These are phyloP conservation scores for Kryptolebias marmoratus DNA, from an alignment of 2,113 vertebrate genomes.

Conservation along the genomic window DNA sequence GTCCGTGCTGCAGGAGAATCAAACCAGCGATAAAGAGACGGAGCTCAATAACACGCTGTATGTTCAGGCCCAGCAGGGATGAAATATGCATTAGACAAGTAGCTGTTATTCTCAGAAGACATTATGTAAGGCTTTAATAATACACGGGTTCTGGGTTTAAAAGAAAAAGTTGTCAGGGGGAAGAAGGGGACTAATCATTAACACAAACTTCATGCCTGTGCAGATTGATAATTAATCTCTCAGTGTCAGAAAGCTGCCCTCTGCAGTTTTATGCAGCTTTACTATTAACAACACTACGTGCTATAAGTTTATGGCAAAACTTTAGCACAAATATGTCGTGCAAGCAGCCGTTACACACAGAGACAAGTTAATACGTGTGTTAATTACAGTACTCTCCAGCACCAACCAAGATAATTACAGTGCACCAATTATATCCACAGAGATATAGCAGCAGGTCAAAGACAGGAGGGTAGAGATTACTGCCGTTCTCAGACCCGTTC, in stretches of 20 bases:
- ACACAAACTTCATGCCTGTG: not conserved
- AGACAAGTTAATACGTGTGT: not conserved
- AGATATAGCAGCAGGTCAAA: slow-evolving; percentile 25
- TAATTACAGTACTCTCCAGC: slow-evolving; percentile 2
- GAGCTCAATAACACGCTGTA: not conserved
- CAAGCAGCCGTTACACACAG: not conserved
- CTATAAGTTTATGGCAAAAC: not conserved
- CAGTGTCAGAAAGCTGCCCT: not conserved
- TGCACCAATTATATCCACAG: not conserved
- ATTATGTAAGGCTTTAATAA: not conserved
- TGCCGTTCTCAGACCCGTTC: slow-evolving; percentile 14
- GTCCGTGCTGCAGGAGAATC: slow-evolving; percentile 13
- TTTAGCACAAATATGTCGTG: not conserved
- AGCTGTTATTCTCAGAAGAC: not conserved
- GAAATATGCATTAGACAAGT: not conserved
- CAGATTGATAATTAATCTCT: slow-evolving; percentile 8
- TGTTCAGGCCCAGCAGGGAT: not conserved
- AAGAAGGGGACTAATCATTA: not conserved
- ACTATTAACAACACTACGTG: not conserved
- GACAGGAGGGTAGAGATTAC: not conserved
- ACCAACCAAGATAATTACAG: not conserved
- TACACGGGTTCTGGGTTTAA: not conserved
- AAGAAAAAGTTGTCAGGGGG: no score
- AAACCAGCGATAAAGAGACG: not conserved
- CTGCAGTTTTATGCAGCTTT: not conserved